These are phyloP conservation scores for Ceratothoa steindachneri DNA, from an alignment of 2,888 invertebrate genomes.

Conservation along the genomic window DNA sequence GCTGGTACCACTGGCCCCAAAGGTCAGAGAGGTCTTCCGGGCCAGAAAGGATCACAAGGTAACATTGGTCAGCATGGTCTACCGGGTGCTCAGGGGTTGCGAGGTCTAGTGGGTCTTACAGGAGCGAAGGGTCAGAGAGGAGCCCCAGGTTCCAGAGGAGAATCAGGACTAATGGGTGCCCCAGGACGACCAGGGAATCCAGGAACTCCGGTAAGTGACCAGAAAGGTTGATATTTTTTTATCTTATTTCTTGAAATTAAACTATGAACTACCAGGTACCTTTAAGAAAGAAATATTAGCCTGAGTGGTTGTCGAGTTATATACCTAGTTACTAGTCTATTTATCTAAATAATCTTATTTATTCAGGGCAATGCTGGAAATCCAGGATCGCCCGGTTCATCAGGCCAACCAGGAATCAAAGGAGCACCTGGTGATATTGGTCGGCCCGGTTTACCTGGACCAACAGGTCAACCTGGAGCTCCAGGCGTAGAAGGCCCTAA, in stretches of 20 bases:
- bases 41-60: constrained; percentile 71
- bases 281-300: no score
- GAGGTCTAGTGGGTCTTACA: constrained; percentile 61
- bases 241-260: no score
- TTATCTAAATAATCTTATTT: constrained; percentile 3
- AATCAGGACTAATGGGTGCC: constrained; percentile 68
- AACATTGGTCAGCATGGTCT: constrained; percentile 61
- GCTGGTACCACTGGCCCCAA: constrained; percentile 68
- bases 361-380: constrained; percentile 68
- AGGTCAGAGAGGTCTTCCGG: constrained; percentile 68
- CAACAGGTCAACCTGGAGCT: constrained; percentile 65
- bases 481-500: constrained; percentile 69
- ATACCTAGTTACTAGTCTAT: neutral
- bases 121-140: constrained; percentile 73
- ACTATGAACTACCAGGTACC: no score
- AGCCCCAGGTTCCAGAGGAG: constrained; percentile 71
- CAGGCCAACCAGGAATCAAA: constrained; percentile 67
- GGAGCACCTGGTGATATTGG: constrained; percentile 68
- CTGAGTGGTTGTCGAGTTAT: no score
- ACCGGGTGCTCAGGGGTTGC: constrained; percentile 63
- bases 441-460: constrained; percentile 60
- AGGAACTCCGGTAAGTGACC: constrained; percentile 62
- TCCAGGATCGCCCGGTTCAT: constrained; percentile 64
- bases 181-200: constrained; percentile 73
- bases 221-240: neutral